These are phyloP conservation scores for Australoheros facetus DNA, from an alignment of 2,797 vertebrate species.

Conservation along the genomic window DNA sequence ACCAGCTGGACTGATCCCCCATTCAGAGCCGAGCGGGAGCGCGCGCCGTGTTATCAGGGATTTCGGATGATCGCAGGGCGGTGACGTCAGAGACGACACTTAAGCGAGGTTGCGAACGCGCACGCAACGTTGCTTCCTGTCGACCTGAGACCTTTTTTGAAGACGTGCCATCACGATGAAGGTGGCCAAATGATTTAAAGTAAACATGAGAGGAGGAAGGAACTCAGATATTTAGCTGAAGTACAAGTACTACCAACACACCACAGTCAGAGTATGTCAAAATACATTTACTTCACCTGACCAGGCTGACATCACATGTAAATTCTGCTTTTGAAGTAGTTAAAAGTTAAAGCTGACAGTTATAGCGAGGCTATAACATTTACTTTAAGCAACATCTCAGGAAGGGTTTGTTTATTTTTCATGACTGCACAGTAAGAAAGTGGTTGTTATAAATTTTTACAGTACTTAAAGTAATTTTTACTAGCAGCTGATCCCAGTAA, in stretches of 20 bases:
- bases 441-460: too few relatives aligned
- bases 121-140: slow-evolving; percentile 41
- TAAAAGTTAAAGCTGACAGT: too few relatives aligned
- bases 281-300: too few relatives aligned
- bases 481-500: too few relatives aligned
- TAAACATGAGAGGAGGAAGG: background rate
- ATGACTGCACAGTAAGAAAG: too few relatives aligned
- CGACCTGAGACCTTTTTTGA: slow-evolving; percentile 24
- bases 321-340: too few relatives aligned
- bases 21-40: slow-evolving; percentile 66
- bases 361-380: too few relatives aligned
- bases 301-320: too few relatives aligned
- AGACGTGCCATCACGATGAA: slow-evolving; percentile 17
- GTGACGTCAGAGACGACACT: slow-evolving; percentile 65
- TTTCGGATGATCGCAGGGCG: slow-evolving; percentile 63
- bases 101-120: slow-evolving; percentile 38
- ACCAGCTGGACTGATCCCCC: slow-evolving; percentile 61
- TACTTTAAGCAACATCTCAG: too few relatives aligned
- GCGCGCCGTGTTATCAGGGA: slow-evolving; percentile 71
- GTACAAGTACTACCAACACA: background rate
- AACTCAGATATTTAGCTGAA: background rate
- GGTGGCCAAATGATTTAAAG: background rate
- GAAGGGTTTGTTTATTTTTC: too few relatives aligned
- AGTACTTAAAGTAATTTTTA: too few relatives aligned
- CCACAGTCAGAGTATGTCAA: too few relatives aligned